Conservation (phyloP, 2,888 invertebrate species). For the Lamellibrachia columna region DNA sequence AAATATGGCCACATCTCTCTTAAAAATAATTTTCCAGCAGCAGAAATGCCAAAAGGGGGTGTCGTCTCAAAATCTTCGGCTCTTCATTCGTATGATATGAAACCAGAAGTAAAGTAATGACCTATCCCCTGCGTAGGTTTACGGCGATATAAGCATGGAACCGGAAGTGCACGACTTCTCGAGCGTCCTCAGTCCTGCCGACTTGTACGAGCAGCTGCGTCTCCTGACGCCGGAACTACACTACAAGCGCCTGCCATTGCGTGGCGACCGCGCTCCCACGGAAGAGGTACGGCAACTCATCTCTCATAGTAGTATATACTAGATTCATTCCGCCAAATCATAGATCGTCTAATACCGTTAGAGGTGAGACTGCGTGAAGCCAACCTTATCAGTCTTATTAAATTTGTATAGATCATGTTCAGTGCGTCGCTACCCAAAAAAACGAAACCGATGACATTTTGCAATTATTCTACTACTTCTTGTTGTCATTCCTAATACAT, state of each 20-base stretch:
- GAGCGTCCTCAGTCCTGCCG: conserved; percentile 53
- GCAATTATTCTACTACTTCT: too few species aligned
- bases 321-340: not conserved
- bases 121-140: conserved; percentile 46
- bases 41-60: too few species aligned
- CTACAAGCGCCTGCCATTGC: conserved; percentile 57
- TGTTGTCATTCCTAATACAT: too few species aligned
- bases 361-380: too few species aligned
- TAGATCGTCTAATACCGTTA: not conserved
- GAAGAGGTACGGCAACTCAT: conserved; percentile 47
- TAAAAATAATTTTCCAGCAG: too few species aligned
- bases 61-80: too few species aligned
- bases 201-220: conserved; percentile 54
- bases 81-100: too few species aligned
- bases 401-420: too few species aligned
- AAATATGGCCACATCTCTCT: too few species aligned
- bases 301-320: not conserved
- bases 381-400: too few species aligned
- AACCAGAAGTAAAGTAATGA: not conserved
- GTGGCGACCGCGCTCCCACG: conserved; percentile 49
- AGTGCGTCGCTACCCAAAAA: too few species aligned
- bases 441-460: too few species aligned
- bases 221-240: conserved; percentile 52
- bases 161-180: conserved; percentile 47
- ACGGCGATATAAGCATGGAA: conserved; percentile 51